Evolutionary conservation across 2,888 invertebrate species (phyloP).

Genomic region (Agrotis exclamationis): DNA sequence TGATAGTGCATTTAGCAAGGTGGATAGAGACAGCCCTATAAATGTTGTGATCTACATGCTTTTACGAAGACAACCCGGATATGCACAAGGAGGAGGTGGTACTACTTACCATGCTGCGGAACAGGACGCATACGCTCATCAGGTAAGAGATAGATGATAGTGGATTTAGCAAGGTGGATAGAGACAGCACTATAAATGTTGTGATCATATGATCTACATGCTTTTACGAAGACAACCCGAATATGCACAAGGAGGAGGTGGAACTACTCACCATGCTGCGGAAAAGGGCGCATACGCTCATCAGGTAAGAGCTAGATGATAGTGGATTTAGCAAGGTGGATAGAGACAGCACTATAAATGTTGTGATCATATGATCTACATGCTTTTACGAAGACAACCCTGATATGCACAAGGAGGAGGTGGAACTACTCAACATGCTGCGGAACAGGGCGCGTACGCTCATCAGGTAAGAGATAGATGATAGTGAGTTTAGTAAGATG

Average conservation of each 20-base stretch:
- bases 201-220: conserved; percentile 71
- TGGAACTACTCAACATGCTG: conserved; percentile 62
- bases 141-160: conserved; percentile 35
- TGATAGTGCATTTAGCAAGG: too few relatives aligned
- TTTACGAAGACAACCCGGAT: conserved; percentile 64
- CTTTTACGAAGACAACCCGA: conserved; percentile 63
- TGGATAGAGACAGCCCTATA: too few relatives aligned
- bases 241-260: conserved; percentile 55
- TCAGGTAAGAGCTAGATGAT: conserved; percentile 42
- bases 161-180: too few relatives aligned
- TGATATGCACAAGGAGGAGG: conserved; percentile 29
- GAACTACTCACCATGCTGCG: conserved; percentile 68
- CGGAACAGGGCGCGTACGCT: conserved; percentile 75
- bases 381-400: conserved; percentile 65
- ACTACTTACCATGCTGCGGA: conserved; percentile 68
- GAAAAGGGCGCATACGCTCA: conserved; percentile 69
- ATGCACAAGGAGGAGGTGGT: conserved; percentile 59
- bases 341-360: too few relatives aligned
- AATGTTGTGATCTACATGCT: conserved; percentile 73
- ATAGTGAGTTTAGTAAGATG: background rate
- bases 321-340: too few relatives aligned
- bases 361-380: conserved; percentile 68
- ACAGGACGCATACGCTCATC: conserved; percentile 68
- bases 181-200: too few relatives aligned
- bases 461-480: conserved; percentile 73